Evolutionary conservation across 2,888 invertebrate genomes (phyloP).

Genomic region (Amiota communis): DNA sequence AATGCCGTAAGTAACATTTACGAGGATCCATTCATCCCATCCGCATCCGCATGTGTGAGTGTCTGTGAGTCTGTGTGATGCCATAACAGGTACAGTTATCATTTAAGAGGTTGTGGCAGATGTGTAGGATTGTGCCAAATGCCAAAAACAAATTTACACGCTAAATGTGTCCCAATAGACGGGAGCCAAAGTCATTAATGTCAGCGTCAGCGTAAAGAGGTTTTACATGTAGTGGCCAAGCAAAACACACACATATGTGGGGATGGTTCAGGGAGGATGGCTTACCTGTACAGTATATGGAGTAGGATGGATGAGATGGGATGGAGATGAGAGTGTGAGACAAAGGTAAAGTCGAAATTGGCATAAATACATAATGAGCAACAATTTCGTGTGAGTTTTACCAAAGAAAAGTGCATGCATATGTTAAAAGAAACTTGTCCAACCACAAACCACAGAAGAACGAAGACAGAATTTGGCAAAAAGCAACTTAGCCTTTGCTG

Average conservation of each 20-base stretch:
- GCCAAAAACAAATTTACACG: constrained; percentile 57
- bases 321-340: not conserved
- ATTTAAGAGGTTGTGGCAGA: constrained; percentile 7
- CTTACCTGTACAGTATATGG: not conserved
- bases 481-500: constrained; percentile 28
- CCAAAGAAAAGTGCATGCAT: constrained; percentile 26
- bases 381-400: constrained; percentile 51
- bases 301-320: constrained; percentile 11
- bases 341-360: constrained; percentile 50
- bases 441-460: not conserved
- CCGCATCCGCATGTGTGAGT: constrained; percentile 35
- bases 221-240: constrained; percentile 52
- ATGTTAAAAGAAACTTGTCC: constrained; percentile 1
- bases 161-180: constrained; percentile 63
- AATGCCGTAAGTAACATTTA: constrained; percentile 8
- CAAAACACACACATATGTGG: not conserved
- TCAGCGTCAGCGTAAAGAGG: constrained; percentile 52
- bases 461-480: constrained; percentile 1
- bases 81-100: not conserved
- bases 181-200: constrained; percentile 64
- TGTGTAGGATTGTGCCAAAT: constrained; percentile 37
- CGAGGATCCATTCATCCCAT: not conserved
- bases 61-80: constrained; percentile 17
- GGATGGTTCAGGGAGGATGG: not conserved
- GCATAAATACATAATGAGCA: constrained; percentile 63